Conservation (phyloP, 1,140 invertebrate species). For the Aphaenogaster floridana region DNA sequence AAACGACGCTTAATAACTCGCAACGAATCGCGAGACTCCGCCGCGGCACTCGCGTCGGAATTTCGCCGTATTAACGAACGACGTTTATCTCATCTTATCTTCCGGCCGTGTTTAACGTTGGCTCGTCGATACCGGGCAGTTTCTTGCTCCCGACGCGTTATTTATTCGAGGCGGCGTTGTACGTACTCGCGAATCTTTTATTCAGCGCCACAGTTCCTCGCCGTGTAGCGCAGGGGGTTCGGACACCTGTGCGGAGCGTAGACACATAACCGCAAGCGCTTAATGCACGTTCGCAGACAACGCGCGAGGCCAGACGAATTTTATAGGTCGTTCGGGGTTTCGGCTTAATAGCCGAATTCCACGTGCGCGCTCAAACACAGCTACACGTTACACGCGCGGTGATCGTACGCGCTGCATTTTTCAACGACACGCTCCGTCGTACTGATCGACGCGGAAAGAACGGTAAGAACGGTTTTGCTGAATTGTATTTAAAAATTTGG, state of each 20-base stretch:
- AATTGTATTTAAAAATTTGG: too few species aligned
- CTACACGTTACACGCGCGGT: background rate
- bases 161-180: slow-evolving; percentile 9
- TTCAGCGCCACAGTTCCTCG: slow-evolving; percentile 16
- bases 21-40: slow-evolving; percentile 33
- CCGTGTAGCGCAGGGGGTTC: background rate
- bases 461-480: too few species aligned
- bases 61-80: slow-evolving; percentile 27
- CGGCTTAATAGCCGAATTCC: slow-evolving; percentile 85
- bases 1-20: slow-evolving; percentile 56
- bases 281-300: slow-evolving; percentile 85
- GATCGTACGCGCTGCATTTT: background rate
- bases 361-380: slow-evolving; percentile 63
- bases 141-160: slow-evolving; percentile 12
- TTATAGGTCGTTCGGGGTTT: slow-evolving; percentile 86
- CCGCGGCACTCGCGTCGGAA: slow-evolving; percentile 12
- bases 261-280: slow-evolving; percentile 82
- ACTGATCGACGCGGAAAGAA: background rate
- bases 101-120: slow-evolving; percentile 10
- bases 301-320: slow-evolving; percentile 85
- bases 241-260: slow-evolving; percentile 68
- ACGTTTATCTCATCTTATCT: slow-evolving; percentile 21
- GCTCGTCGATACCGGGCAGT: slow-evolving; percentile 24
- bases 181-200: slow-evolving; percentile 34
- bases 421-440: background rate